Evolutionary conservation across 1,140 invertebrate species (phyloP).

Genomic region (Asbolus verrucosus): DNA sequence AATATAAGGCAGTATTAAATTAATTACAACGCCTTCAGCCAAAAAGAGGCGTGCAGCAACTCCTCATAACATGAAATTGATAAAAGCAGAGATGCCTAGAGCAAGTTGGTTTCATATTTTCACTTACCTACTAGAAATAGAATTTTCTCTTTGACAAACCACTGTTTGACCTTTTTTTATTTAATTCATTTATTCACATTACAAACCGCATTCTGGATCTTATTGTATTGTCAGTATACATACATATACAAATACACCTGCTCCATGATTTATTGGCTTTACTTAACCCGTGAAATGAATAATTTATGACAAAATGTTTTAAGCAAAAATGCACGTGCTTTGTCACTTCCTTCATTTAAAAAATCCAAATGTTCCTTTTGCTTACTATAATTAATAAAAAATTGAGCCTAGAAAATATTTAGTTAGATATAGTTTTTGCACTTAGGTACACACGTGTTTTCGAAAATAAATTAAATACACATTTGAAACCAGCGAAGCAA

Average conservation of each 20-base stretch:
- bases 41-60: background rate
- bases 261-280: background rate
- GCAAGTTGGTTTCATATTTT: constrained; percentile 25
- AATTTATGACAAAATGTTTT: too few relatives aligned
- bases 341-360: too few relatives aligned
- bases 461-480: too few relatives aligned
- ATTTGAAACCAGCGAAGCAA: too few relatives aligned
- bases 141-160: constrained; percentile 23
- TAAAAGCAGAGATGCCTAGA: constrained; percentile 2
- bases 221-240: too few relatives aligned
- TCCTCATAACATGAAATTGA: background rate
- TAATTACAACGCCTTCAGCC: constrained; percentile 7
- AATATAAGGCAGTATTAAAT: background rate
- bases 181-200: constrained; percentile 20
- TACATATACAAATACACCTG: too few relatives aligned
- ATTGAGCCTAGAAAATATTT: too few relatives aligned
- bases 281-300: background rate
- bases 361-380: too few relatives aligned
- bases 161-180: constrained; percentile 37
- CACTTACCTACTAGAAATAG: constrained; percentile 10
- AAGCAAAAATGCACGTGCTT: too few relatives aligned
- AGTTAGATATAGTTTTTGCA: too few relatives aligned
- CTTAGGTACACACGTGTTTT: too few relatives aligned
- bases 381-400: too few relatives aligned
- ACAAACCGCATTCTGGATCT: constrained; percentile 22